Evolutionary conservation across 2,797 vertebrate genomes (phyloP).

Genomic region (Ctenochaetus hawaiiensis): DNA sequence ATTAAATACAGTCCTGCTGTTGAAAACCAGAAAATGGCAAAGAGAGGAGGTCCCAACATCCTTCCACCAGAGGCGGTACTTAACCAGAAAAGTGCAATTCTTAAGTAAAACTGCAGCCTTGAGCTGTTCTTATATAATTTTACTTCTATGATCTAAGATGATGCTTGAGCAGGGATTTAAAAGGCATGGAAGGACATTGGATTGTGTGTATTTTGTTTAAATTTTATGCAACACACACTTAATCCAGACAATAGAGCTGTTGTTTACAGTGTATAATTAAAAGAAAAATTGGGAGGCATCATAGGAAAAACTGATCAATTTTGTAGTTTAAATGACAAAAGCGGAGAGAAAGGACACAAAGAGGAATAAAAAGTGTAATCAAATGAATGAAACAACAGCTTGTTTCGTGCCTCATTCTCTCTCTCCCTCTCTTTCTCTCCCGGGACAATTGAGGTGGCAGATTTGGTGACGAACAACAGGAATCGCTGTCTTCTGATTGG

Average conservation of each 20-base stretch:
- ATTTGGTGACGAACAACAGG: constrained; percentile 69
- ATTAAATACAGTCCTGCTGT: not conserved
- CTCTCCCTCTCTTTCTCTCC: constrained; percentile 29
- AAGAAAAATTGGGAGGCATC: not conserved
- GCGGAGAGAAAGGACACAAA: constrained; percentile 1
- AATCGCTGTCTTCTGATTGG: constrained; percentile 61
- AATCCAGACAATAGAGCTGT: not conserved
- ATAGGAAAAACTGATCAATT: not conserved
- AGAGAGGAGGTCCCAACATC: constrained; percentile 5
- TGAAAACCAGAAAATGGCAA: not conserved
- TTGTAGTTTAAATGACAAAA: constrained; percentile 10
- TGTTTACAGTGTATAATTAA: not conserved
- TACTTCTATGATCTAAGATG: not conserved
- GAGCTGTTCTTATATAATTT: constrained; percentile 31
- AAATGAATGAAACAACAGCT: constrained; percentile 47
- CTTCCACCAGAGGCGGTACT: constrained; percentile 24
- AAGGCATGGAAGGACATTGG: not conserved
- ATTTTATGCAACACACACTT: not conserved
- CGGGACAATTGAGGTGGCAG: constrained; percentile 63
- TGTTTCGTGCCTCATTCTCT: constrained; percentile 28
- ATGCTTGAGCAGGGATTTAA: not conserved
- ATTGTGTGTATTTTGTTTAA: not conserved
- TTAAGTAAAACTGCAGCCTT: constrained; percentile 8
- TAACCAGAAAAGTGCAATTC: constrained; percentile 19
- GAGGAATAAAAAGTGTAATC: constrained; percentile 32